phyloP scores from a whole-genome alignment of 2,113 vertebrate species.

The Corythornis vintsioides region DNA sequence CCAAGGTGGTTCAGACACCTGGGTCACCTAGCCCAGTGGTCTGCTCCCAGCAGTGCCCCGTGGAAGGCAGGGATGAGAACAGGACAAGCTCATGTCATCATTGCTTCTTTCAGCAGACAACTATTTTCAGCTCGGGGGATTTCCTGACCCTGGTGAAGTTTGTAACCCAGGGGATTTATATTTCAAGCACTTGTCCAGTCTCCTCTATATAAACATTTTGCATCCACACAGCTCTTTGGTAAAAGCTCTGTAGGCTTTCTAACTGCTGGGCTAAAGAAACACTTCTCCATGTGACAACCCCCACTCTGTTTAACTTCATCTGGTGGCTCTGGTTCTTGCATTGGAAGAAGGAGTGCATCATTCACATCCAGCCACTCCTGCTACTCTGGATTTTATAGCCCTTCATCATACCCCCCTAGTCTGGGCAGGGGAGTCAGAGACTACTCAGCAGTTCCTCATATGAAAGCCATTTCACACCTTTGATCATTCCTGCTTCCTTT shows the following conservation, averaged over 20 bases:
- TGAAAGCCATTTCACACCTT: not conserved
- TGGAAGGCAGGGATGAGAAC: not conserved
- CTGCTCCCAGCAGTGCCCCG: not conserved
- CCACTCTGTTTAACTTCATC: not conserved
- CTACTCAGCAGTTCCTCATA: not conserved
- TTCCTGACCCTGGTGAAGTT: not conserved
- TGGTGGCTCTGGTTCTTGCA: not conserved
- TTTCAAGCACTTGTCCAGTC: not conserved
- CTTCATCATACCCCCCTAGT: not conserved
- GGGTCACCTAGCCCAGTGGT: not conserved
- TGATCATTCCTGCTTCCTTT: not conserved
- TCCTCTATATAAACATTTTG: not conserved
- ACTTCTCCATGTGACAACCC: not conserved
- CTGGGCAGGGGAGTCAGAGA: not conserved
- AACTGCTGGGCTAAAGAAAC: not conserved
- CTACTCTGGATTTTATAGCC: not conserved
- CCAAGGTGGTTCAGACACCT: not conserved
- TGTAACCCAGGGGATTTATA: not conserved
- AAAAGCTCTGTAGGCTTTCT: not conserved
- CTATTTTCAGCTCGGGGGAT: slow-evolving; percentile 1
- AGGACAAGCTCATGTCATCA: not conserved
- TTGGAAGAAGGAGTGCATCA: not conserved
- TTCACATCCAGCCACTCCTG: not conserved
- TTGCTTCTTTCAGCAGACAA: not conserved
- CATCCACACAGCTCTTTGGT: not conserved